A percentile compares a stretch with the other conserved stretches of the same genome.
These are phyloP conservation scores for Pseudochirops cupreus DNA, from an alignment of 2,797 vertebrate species.

Conservation along the genomic window DNA sequence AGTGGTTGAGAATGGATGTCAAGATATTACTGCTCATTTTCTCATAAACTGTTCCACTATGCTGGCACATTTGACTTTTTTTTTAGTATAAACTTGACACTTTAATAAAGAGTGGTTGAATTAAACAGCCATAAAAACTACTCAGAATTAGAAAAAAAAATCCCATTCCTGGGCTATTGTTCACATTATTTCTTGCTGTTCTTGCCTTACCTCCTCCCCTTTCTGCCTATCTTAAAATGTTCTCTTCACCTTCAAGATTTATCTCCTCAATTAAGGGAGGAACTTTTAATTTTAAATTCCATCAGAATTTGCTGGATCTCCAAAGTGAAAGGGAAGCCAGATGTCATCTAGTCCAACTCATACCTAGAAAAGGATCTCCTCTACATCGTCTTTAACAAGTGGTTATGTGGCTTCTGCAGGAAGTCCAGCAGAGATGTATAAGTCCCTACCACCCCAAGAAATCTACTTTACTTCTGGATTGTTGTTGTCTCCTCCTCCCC, in stretches of 20 bases:
- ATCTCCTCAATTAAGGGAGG: neutral
- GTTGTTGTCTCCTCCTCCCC: neutral
- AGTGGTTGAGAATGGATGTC: constrained; percentile 43
- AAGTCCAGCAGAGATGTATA: neutral
- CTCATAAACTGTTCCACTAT: constrained; percentile 15
- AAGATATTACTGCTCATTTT: constrained; percentile 46
- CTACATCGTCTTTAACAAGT: neutral
- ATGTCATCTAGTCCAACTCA: neutral
- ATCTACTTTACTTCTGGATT: neutral
- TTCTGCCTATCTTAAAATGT: too few relatives aligned
- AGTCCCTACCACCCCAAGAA: neutral
- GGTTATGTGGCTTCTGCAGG: neutral
- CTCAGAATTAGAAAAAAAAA: neutral
- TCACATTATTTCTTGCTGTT: neutral
- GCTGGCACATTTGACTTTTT: constrained; percentile 46
- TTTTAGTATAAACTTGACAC: neutral
- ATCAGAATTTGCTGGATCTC: neutral
- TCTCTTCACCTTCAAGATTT: neutral
- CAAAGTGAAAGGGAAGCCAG: neutral
- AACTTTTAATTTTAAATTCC: neutral
- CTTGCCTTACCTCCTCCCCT: too few relatives aligned
- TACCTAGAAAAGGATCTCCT: neutral
- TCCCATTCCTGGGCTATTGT: neutral
- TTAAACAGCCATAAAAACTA: neutral
- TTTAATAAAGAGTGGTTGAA: neutral